Base-by-base conservation (phyloP, 2,888 invertebrate species). In the Synergus laeviventris region DNA sequence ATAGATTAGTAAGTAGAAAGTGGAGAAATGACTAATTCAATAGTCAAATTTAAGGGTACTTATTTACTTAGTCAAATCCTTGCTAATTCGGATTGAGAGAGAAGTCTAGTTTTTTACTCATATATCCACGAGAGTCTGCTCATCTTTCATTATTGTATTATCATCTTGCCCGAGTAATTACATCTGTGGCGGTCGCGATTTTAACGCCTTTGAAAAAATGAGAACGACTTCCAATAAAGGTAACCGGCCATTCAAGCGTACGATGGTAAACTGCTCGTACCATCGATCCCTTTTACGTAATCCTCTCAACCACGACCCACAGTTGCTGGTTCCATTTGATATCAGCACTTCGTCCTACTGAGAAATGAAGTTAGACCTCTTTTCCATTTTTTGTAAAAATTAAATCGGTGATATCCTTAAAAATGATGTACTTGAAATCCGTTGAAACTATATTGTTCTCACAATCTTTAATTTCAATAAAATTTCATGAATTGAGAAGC, bases 291-390 rank as follows among this genome's bases (percentile, higher is more conserved):
- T 66, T 66, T 66, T 45, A 24, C 64, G 24, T 31, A 24, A 66
- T 45, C 16, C 21, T 66, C 21, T 45, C 42, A 45, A 45, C 45
- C 16, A 45, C 66, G 66, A 45, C 42, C 66, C 66, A 45, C 66
- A 24, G 24, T 45, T 45, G 24, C 31, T 45, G 24, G 24, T 16
- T 24, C 16, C 45, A 24, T 45, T 66, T 66, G 24, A 45, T 66
- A 66, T 66, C 66, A 66, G 45, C 21, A 64, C 64, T 64, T 42
- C 64, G 64, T 64, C 64, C 64, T 42, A 64, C 64, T 64, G 21
- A 66, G 66, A 9, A 45, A 66, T 66, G 45, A 45, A 45, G 8
- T 21, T 5, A 45, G 24, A 66, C 42, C 24, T 66, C 8, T 12
- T 16, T 66, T 45, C 36, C 42, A 42, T 24, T 24, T 24, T 24